phyloP scores from a whole-genome alignment of 2,797 vertebrate genomes.

The Valencia hispanica region DNA sequence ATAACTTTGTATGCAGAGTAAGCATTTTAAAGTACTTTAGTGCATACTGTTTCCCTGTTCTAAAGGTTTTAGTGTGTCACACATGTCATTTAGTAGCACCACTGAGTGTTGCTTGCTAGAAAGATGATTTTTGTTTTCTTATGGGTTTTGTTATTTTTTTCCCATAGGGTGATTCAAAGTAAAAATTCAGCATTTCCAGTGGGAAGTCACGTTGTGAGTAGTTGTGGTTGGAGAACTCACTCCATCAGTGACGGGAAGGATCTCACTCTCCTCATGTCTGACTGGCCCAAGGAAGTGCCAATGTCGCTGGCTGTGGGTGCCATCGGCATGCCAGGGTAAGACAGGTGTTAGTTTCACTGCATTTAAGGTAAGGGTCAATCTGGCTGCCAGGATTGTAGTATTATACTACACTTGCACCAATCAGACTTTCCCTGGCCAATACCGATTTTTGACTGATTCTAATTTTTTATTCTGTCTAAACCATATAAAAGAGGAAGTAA shows the following conservation, averaged over 20 bases:
- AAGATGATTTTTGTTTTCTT: neutral
- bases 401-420: neutral
- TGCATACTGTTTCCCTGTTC: neutral
- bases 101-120: neutral
- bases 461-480: neutral
- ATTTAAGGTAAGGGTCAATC: neutral
- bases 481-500: neutral
- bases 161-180: slow-evolving; percentile 86
- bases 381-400: neutral
- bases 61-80: neutral
- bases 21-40: neutral
- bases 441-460: neutral
- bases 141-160: neutral
- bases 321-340: slow-evolving; percentile 93
- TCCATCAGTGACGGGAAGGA: slow-evolving; percentile 81
- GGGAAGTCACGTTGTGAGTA: slow-evolving; percentile 77
- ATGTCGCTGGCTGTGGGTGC: slow-evolving; percentile 87
- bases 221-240: slow-evolving; percentile 87
- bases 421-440: neutral
- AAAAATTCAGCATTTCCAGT: slow-evolving; percentile 83
- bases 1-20: neutral
- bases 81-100: neutral
- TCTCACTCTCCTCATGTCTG: slow-evolving; percentile 74
- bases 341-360: neutral
- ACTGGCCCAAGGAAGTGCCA: slow-evolving; percentile 86